Evolutionary conservation across 1,140 invertebrate genomes (phyloP), one percentile per base, ranked within the genome.

Genomic region (Nixonia krombeini): DNA sequence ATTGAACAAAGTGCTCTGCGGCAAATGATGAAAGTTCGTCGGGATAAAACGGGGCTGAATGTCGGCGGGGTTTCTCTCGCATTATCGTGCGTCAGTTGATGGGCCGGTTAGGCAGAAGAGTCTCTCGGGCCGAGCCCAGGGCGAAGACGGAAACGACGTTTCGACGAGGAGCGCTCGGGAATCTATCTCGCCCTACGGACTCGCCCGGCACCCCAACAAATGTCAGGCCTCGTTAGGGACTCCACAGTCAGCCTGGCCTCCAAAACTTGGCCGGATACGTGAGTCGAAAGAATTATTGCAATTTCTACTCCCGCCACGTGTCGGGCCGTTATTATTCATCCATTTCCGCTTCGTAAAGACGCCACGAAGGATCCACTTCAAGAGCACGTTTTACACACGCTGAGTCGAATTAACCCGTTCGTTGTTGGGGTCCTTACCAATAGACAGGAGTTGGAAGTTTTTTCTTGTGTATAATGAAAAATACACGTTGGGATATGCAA

Each of bases 231-330:
- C 78, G 79, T 81, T 81, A 81, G 74, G 65, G 70, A 65, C 65
- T 70, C 72, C 62, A 59, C 49, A 68, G 57, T 70, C 67, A 76
- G 73, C 76, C 70, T 67, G 16, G 26, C 17, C 51, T 53, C 23
- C 18, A 29, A 18, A 40, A 53, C 40, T 53, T 47, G 31, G 29
- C 40, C 29, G 31, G 44, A 63, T 75, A 80, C 79, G 79, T 80
- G 79, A 79, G 78, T 29, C 47, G 78, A 76, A 80, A 81, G 72
- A 81, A 81, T 80, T 76, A 81, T 76, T 63, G 76, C 72, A 80
- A 81, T 81, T 80, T 75, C 68, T 52, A 44, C 38, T 52, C n/a
- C 52, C 38, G 49, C 23, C 8, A 44, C 21, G 41, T 44, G 37
- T n/a, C n/a, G 7, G 16, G 42, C 13, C 2, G 21, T 45, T 45